Evolutionary conservation across 2,888 invertebrate genomes (phyloP).

Genomic region (Diaphora mendica): DNA sequence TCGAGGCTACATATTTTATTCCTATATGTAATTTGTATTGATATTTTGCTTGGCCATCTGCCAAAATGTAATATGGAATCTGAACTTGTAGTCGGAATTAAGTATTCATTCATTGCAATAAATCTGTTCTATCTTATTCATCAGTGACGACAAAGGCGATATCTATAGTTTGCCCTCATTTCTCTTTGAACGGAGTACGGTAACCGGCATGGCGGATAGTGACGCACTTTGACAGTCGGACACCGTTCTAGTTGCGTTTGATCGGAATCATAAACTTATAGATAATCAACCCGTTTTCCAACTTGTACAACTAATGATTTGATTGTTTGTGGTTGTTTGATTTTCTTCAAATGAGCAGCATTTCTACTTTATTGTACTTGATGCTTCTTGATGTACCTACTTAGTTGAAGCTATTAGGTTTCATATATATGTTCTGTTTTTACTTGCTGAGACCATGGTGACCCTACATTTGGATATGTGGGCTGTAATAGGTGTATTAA

Average conservation of each 20-base stretch:
- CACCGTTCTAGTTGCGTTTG: constrained; percentile 27
- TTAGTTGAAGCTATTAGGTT: not conserved
- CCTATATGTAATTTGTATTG: constrained; percentile 69
- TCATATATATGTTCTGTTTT: not conserved
- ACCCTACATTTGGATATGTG: not conserved
- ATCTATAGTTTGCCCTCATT: constrained; percentile 57
- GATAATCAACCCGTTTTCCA: constrained; percentile 10
- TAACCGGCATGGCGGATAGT: constrained; percentile 29
- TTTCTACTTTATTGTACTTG: not conserved
- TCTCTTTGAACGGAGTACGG: constrained; percentile 51
- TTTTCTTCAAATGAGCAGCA: constrained; percentile 10
- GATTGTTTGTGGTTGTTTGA: constrained; percentile 9
- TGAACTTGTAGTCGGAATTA: constrained; percentile 71
- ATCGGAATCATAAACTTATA: constrained; percentile 24
- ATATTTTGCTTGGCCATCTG: constrained; percentile 71
- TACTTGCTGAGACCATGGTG: not conserved
- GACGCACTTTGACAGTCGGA: constrained; percentile 27
- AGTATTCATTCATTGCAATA: constrained; percentile 77
- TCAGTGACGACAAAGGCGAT: constrained; percentile 53
- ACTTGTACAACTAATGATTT: constrained; percentile 18
- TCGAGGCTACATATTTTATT: constrained; percentile 53
- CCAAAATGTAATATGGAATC: constrained; percentile 73
- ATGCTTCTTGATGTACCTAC: not conserved
- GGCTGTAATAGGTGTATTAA: not conserved
- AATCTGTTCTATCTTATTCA: constrained; percentile 78